Evolutionary conservation across 2,797 vertebrate genomes (phyloP), one percentile per base, ranked within the genome.

Genomic region (Phrynocephalus vlangalii): DNA sequence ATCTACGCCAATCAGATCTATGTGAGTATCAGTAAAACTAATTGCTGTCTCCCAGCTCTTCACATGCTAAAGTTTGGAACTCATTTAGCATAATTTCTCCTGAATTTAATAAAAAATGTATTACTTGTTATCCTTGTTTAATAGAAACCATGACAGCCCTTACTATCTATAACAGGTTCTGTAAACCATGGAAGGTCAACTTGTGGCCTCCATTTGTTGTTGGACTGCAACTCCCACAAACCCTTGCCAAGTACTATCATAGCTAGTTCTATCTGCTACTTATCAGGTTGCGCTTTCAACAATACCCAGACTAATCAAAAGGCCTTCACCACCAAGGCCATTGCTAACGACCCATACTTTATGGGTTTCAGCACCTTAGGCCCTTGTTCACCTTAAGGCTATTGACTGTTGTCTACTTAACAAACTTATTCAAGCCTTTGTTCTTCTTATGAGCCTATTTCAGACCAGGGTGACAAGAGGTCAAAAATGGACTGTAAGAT

Each of bases 21-120:
- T 89, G 98, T 98, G 91, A 97, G 97, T 96, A 93, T 68, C 22
- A 63, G 30, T 8, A 33, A 60, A 83, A 22, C n/a, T 8, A 18
- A 30, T 20, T 15, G 38, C 11, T 68, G 9, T 18, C 52, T 38
- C 24, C 8, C 56, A 18, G 1, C 24, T 80, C 8, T 3, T 11
- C 5, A 76, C 44, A 66, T 33, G n/a, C 24, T 72, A 28, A 13
- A 6, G 44, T 1, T 2, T 56, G 52, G 6, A 18, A 78, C 3
- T 22, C 9, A 9, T 68, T 77, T 24, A 50, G 66, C n/a, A 67
- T 30, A 68, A 33, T 50, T 81, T 67, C 22, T 1, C 26, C 44
- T 66, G 44, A 73, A 5, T 5, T 60, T 33, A 10, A 26, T 50
- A 5, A 44, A 67, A 7, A 33, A 24, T 26, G 52, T 16, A 60